phyloP scores from a whole-genome alignment of 2,797 vertebrate species.

The Hydrolagus colliei region DNA sequence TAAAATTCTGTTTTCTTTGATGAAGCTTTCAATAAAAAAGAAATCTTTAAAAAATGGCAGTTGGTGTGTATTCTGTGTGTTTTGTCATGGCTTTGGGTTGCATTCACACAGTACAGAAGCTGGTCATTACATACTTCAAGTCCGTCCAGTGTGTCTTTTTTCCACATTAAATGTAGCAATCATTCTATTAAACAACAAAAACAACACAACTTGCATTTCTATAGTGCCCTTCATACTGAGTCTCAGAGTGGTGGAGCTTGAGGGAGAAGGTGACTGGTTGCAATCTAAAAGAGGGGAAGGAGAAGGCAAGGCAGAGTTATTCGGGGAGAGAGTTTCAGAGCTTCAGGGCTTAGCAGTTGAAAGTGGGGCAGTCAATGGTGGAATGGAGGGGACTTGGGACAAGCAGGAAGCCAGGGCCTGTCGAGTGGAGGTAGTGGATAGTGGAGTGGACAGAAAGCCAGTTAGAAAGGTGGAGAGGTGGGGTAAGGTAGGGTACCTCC shows the following conservation, averaged over 20 bases:
- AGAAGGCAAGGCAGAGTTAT: no score
- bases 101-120: neutral
- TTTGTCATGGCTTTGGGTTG: neutral
- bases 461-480: no score
- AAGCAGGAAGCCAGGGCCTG: no score
- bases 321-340: no score
- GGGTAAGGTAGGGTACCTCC: no score
- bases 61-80: neutral
- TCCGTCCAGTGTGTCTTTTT: conserved; percentile 19
- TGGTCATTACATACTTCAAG: conserved; percentile 11
- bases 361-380: no score
- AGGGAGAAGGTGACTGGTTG: neutral
- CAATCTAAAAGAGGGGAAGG: neutral
- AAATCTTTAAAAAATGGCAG: conserved; percentile 54
- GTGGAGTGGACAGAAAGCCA: no score
- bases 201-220: neutral
- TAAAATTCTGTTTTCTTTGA: conserved; percentile 95
- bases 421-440: no score
- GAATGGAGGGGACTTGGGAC: no score
- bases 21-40: conserved; percentile 97
- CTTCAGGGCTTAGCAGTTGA: no score
- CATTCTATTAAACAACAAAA: neutral
- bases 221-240: no score
- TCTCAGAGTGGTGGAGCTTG: no score
- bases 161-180: conserved; percentile 1